Conservation (phyloP, 1,140 invertebrate species). For the Bicyclus anynana region DNA sequence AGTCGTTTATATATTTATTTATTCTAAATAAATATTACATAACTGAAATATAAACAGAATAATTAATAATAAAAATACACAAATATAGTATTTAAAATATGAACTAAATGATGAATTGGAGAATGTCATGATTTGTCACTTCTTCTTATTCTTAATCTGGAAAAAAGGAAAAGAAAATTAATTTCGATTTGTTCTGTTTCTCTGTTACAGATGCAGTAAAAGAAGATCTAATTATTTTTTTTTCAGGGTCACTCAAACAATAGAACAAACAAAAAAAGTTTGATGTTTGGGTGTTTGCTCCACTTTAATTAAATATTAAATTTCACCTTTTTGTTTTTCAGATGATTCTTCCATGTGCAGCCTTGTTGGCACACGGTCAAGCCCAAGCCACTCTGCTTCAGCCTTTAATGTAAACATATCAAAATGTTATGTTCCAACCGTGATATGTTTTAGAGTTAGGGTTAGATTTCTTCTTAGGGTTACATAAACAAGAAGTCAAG, state of each 20-base stretch:
- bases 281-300: conserved; percentile 65
- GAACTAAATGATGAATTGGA: conserved; percentile 21
- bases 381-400: conserved; percentile 76
- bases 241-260: conserved; percentile 64
- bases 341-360: conserved; percentile 74
- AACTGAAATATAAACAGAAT: conserved; percentile 39
- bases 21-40: conserved; percentile 64
- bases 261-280: conserved; percentile 29
- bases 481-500: neutral
- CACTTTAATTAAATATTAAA: conserved; percentile 53
- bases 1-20: conserved; percentile 48
- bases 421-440: conserved; percentile 45
- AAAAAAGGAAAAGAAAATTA: conserved; percentile 55
- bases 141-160: conserved; percentile 57
- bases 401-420: conserved; percentile 74
- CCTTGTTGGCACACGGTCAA: conserved; percentile 76
- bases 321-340: conserved; percentile 76
- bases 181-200: conserved; percentile 60
- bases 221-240: conserved; percentile 65
- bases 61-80: conserved; percentile 16
- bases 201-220: conserved; percentile 69
- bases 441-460: conserved; percentile 26
- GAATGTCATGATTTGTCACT: conserved; percentile 23
- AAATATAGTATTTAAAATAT: conserved; percentile 23
- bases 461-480: conserved; percentile 5